Percentiles rank a stretch among this genome's conserved stretches.
Evolutionary conservation across 1,140 invertebrate species (phyloP).

Genomic region (Charaxes varanes): DNA sequence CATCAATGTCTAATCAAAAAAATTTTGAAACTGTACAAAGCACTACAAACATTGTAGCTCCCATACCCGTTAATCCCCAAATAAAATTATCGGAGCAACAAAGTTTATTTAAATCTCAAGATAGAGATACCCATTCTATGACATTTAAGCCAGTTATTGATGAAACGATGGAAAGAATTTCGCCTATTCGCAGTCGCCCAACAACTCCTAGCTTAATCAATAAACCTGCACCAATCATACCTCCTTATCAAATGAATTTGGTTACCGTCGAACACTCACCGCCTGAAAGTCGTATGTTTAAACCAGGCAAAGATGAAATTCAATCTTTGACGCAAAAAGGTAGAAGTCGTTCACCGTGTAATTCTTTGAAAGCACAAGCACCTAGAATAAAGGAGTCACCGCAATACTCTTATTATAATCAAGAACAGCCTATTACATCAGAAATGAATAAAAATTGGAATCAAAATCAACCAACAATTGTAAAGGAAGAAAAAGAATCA

Average conservation of each 20-base stretch:
- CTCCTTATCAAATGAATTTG: slow-evolving; percentile 80
- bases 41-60: slow-evolving; percentile 44
- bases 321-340: slow-evolving; percentile 76
- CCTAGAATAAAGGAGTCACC: slow-evolving; percentile 71
- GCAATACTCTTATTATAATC: slow-evolving; percentile 29
- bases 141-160: slow-evolving; percentile 77
- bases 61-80: slow-evolving; percentile 37
- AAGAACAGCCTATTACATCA: slow-evolving; percentile 29
- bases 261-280: slow-evolving; percentile 75
- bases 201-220: slow-evolving; percentile 78
- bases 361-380: slow-evolving; percentile 75
- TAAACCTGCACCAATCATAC: slow-evolving; percentile 78
- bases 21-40: neutral
- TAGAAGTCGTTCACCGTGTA: slow-evolving; percentile 73
- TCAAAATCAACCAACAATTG: slow-evolving; percentile 38
- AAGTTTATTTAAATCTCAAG: slow-evolving; percentile 31
- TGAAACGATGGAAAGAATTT: slow-evolving; percentile 61
- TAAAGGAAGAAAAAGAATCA: slow-evolving; percentile 50
- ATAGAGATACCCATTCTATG: slow-evolving; percentile 58
- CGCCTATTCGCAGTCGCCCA: slow-evolving; percentile 66
- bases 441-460: slow-evolving; percentile 7
- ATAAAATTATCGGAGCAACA: slow-evolving; percentile 3
- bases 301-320: slow-evolving; percentile 73
- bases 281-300: slow-evolving; percentile 72
- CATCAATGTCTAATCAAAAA: too few species aligned